Base-by-base conservation (phyloP, 2,797 vertebrate species). In the Chelmon rostratus region DNA sequence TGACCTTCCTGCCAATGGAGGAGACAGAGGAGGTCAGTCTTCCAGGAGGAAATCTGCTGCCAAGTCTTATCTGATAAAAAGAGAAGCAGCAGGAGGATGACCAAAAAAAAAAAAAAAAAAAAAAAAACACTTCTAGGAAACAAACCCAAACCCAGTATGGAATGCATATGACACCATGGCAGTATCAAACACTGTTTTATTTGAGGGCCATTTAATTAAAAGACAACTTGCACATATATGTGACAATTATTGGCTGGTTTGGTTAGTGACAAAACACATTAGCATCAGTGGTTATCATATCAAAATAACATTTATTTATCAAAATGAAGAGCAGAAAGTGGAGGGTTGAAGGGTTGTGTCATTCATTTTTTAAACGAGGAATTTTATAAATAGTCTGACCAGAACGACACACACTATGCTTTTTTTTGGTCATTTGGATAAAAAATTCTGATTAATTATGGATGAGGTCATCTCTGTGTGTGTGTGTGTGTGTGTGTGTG, bases 301-400 rank as follows among this genome's bases (percentile, higher is more conserved):
- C 3, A 53, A 66, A 54, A 33, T 31, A 0, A 57, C 10, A 31
- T 31, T 40, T 40, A 40, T 40, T 40, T 25, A 13, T 56, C 8
- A 53, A 66, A 54, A 47, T 31, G 0, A 44, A 16, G 53, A 54
- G 50, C 13, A 44, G 37, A 28, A 70, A 37, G 18, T 44, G 54
- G 15, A 40, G 54, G 52, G 57, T 38, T 67, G 4, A 56, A 42
- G 65, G 70, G 53, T 56, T 62, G 50, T 3, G 0, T 62, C 71
- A 86, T 88, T 56, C 12, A 82, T 83, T 54, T 82, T 85, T 81
- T 57, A 79, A 79, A 58, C 73, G 64, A 65, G 46, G 5, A 5
- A 0, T 74, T 83, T 78, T 81, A 67, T 69, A 84, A 82, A 90
- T 72, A 84, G 61, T 53, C 61, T 56, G 69, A 50, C 70, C 71